Conservation (phyloP, 1,140 invertebrate genomes). For the Vollenhovia emeryi region DNA sequence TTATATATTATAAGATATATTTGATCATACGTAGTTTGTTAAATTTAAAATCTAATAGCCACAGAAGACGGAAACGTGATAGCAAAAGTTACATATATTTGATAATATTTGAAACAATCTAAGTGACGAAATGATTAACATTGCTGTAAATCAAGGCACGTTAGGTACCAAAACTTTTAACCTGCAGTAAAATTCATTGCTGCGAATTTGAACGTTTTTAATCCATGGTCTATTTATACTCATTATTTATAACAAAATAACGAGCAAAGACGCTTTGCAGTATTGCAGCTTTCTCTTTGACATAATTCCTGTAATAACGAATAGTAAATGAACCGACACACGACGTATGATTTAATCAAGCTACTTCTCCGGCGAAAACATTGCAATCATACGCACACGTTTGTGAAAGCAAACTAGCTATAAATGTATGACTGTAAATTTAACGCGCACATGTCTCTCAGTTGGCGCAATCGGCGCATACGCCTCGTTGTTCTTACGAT, state of each 20-base stretch:
- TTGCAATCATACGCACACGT: not conserved
- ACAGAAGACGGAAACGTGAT: not conserved
- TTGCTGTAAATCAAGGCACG: not conserved
- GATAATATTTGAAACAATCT: slow-evolving; percentile 46
- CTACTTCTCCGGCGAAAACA: not conserved
- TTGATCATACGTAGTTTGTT: not conserved
- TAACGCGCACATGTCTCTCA: not conserved
- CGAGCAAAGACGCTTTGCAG: not conserved
- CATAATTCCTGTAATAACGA: not conserved
- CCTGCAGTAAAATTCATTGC: not conserved
- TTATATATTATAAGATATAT: not conserved
- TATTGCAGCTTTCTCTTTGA: not conserved
- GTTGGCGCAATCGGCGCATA: not conserved
- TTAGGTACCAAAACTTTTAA: not conserved
- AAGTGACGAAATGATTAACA: not conserved
- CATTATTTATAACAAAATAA: not conserved
- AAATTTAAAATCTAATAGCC: not conserved
- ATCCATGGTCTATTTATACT: too few relatives aligned
- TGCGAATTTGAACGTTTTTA: not conserved
- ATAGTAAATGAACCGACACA: not conserved
- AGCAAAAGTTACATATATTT: slow-evolving; percentile 24
- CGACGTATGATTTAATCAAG: not conserved
- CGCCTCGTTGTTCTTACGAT: not conserved
- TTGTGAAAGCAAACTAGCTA: not conserved
- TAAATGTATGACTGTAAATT: not conserved